phyloP scores from a whole-genome alignment of 1,140 invertebrate genomes.

The Drosophila nasuta region DNA sequence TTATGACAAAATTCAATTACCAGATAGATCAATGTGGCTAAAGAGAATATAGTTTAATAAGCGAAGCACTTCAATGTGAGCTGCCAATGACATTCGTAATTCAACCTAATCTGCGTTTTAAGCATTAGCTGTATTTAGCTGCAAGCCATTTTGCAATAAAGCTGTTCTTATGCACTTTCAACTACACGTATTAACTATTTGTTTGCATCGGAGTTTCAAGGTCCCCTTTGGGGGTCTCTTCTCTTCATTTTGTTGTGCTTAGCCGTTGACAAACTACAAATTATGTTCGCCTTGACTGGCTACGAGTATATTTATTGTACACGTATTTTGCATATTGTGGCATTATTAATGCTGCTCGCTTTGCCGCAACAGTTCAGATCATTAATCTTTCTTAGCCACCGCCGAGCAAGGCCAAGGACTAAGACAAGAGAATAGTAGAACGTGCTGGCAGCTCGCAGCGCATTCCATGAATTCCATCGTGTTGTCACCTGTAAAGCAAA shows the following conservation, averaged over 20 bases:
- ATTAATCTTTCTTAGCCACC: slow-evolving; percentile 73
- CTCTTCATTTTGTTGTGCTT: slow-evolving; percentile 24
- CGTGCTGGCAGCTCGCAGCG: slow-evolving; percentile 28
- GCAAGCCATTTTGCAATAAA: neutral
- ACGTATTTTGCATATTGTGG: slow-evolving; percentile 65
- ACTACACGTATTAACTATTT: neutral
- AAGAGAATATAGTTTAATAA: too few relatives aligned
- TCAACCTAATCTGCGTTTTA: too few relatives aligned
- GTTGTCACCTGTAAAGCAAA: slow-evolving; percentile 48
- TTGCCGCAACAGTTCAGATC: slow-evolving; percentile 55
- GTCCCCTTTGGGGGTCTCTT: neutral
- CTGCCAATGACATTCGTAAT: neutral
- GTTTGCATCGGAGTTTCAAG: neutral
- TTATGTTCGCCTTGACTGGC: slow-evolving; percentile 35
- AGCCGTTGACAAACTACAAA: slow-evolving; percentile 66
- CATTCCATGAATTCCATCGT: slow-evolving; percentile 40
- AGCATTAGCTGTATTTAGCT: too few relatives aligned
- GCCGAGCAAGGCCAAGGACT: slow-evolving; percentile 28
- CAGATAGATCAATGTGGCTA: neutral
- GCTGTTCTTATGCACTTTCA: neutral
- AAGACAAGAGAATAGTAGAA: slow-evolving; percentile 17
- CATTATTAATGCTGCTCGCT: slow-evolving; percentile 59
- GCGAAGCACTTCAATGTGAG: neutral
- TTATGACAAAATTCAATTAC: neutral
- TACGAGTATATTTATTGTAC: slow-evolving; percentile 28